Evolutionary conservation across 2,113 vertebrate genomes (phyloP).

Genomic region (Scortum barcoo): DNA sequence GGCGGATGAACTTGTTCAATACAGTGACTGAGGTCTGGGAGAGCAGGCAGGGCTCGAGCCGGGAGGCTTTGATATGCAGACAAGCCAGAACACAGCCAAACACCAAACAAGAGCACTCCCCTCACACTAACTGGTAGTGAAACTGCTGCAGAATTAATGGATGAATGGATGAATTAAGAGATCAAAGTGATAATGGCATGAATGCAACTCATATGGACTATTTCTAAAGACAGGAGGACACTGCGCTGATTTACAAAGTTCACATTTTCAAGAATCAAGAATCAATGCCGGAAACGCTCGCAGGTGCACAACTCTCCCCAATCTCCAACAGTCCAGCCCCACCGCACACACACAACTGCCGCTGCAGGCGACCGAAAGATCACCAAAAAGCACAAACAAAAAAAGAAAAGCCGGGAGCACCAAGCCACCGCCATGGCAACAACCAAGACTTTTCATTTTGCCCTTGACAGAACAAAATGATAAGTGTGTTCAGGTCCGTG

Average conservation of each 20-base stretch:
- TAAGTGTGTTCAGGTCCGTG: not conserved
- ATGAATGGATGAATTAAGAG: not conserved
- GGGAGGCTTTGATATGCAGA: constrained; percentile 14
- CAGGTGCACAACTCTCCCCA: too few relatives aligned
- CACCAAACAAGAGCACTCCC: not conserved
- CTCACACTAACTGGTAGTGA: not conserved
- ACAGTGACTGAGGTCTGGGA: not conserved
- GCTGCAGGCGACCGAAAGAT: too few relatives aligned
- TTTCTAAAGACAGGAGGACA: not conserved
- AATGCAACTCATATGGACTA: not conserved
- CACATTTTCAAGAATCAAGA: too few relatives aligned
- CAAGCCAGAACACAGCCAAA: constrained; percentile 5
- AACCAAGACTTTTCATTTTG: too few relatives aligned
- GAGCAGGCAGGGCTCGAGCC: not conserved
- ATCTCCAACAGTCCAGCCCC: too few relatives aligned
- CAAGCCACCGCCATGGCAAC: too few relatives aligned
- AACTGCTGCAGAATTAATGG: not conserved
- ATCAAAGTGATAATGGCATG: not conserved
- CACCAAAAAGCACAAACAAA: too few relatives aligned
- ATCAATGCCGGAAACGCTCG: too few relatives aligned
- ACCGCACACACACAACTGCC: too few relatives aligned
- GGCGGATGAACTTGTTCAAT: not conserved
- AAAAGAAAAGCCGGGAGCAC: too few relatives aligned
- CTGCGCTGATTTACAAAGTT: not conserved
- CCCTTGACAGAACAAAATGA: not conserved